Percentiles rank a stretch among this genome's conserved stretches.
phyloP scores from a whole-genome alignment of 2,113 vertebrate species.

The Anarrhichthys ocellatus region DNA sequence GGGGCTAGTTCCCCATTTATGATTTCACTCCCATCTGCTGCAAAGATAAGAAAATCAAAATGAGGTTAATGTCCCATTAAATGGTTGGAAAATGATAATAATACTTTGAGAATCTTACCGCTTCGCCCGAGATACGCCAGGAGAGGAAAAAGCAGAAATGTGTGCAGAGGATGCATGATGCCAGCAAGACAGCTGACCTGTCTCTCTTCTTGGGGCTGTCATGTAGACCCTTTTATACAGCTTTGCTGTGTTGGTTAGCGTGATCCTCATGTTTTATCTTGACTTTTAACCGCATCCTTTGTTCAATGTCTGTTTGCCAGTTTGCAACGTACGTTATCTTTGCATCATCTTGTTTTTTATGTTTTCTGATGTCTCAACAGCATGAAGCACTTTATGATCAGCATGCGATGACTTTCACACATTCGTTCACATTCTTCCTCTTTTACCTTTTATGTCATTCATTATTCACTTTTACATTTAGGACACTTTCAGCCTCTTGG shows the following conservation, averaged over 20 bases:
- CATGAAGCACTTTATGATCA: not conserved
- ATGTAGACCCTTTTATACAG: slow-evolving; percentile 2
- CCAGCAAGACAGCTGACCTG: not conserved
- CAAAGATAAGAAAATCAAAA: not conserved
- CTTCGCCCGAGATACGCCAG: slow-evolving; percentile 12
- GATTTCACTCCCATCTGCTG: slow-evolving; percentile 62
- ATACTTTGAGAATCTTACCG: slow-evolving; percentile 4
- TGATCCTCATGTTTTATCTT: not conserved
- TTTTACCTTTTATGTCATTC: not conserved
- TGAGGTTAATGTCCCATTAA: not conserved
- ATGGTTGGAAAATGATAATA: not conserved
- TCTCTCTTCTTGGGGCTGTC: not conserved
- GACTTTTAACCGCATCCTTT: not conserved
- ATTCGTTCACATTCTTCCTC: not conserved
- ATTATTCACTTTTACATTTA: not conserved
- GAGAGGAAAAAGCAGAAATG: not conserved
- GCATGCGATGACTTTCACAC: not conserved
- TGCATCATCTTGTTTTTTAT: not conserved
- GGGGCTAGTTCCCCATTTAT: slow-evolving; percentile 73
- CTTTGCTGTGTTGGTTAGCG: fast-evolving
- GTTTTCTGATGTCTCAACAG: not conserved
- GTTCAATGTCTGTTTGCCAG: not conserved
- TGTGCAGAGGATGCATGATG: slow-evolving; percentile 20
- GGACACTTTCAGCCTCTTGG: not conserved
- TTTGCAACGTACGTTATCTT: not conserved